A percentile compares a stretch with the other conserved stretches of the same genome.
These are phyloP conservation scores for Eucidaris tribuloides DNA, from an alignment of 35 echinoderm and acorn worm species.

Conservation along the genomic window DNA sequence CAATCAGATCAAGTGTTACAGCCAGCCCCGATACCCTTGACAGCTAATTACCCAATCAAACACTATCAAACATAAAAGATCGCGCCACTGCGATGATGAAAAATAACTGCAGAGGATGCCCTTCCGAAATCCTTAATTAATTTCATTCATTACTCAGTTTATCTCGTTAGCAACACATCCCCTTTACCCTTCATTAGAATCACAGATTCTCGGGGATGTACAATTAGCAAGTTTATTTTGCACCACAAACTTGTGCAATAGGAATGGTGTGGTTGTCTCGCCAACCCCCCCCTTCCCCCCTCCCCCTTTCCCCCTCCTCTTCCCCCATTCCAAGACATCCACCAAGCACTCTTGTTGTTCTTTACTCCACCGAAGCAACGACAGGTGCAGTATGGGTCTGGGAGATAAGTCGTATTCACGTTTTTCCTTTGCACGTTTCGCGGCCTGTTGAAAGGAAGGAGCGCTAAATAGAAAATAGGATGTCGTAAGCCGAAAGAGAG, in stretches of 20 bases:
- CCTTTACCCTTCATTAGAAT: not conserved
- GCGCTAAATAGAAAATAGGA: not conserved
- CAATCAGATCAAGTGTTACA: no score
- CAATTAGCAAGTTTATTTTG: not conserved
- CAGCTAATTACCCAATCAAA: not conserved
- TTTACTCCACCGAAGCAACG: not conserved
- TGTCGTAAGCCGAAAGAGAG: no score
- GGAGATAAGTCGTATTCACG: not conserved
- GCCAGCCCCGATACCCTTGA: not conserved
- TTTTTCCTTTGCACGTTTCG: not conserved
- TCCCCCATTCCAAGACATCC: not conserved
- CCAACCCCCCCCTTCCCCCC: not conserved
- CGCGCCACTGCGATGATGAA: no score
- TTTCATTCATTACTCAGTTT: constrained; percentile 11
- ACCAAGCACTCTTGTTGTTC: no score
- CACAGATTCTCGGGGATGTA: not conserved
- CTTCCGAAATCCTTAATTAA: constrained; percentile 2
- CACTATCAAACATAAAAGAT: not conserved
- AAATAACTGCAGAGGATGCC: not conserved
- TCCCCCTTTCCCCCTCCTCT: not conserved
- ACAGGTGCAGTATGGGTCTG: not conserved
- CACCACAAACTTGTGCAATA: not conserved
- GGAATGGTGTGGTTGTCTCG: not conserved
- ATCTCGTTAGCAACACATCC: not conserved
- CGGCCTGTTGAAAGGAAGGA: not conserved